Conservation (phyloP, 2,888 invertebrate species). For the Ophion obscuratus region DNA sequence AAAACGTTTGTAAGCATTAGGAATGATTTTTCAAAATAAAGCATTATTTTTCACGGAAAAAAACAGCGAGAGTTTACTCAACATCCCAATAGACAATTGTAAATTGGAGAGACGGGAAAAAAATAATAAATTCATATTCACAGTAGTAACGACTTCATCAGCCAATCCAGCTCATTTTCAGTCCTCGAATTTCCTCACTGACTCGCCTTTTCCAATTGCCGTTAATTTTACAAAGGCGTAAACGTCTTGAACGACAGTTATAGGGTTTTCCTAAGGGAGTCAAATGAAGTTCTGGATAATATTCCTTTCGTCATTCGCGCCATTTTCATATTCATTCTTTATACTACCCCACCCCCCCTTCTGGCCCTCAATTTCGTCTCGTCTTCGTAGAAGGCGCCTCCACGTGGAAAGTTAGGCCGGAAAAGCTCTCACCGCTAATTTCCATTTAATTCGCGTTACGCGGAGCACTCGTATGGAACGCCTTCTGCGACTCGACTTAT, state of each 20-base stretch:
- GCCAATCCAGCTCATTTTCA: too few relatives aligned
- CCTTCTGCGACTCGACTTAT: constrained; percentile 43
- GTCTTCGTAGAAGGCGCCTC: constrained; percentile 5
- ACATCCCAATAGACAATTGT: too few relatives aligned
- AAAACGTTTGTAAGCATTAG: too few relatives aligned
- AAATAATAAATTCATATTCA: too few relatives aligned
- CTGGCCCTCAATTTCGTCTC: constrained; percentile 3
- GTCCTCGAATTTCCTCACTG: too few relatives aligned
- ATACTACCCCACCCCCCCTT: background rate
- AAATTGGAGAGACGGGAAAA: too few relatives aligned
- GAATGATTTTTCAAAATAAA: too few relatives aligned
- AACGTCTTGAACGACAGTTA: background rate
- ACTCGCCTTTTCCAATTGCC: constrained; percentile 30
- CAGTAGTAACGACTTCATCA: too few relatives aligned
- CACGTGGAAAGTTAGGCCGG: background rate
- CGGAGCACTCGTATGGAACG: background rate
- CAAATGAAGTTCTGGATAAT: constrained; percentile 11
- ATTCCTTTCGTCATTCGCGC: constrained; percentile 1
- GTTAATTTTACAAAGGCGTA: constrained; percentile 25
- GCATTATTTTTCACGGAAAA: too few relatives aligned
- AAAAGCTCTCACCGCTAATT: constrained; percentile 58
- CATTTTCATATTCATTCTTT: constrained; percentile 1
- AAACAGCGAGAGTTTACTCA: too few relatives aligned
- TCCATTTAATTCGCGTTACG: constrained; percentile 65
- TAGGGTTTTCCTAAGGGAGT: background rate